Evolutionary conservation across 1,140 invertebrate species (phyloP).

Genomic region (Drosophila albomicans): DNA sequence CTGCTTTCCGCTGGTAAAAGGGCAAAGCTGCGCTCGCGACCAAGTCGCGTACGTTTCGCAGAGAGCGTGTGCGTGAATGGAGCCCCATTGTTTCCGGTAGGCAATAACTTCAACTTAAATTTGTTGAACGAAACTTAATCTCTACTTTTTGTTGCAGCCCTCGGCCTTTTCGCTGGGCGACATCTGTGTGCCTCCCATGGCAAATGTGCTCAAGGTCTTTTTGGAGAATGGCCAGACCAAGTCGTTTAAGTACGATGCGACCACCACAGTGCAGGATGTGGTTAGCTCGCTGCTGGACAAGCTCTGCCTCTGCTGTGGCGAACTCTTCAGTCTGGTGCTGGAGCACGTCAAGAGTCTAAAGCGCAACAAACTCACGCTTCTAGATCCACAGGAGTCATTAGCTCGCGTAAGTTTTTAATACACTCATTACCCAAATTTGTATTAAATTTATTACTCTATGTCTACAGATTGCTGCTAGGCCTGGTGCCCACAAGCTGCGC

Average conservation of each 20-base stretch:
- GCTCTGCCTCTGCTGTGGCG: slow-evolving; percentile 91
- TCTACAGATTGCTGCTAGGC: slow-evolving; percentile 92
- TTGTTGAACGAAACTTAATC: neutral
- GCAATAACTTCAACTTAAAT: slow-evolving; percentile 51
- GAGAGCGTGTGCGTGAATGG: slow-evolving; percentile 95
- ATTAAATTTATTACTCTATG: neutral
- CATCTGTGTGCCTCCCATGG: slow-evolving; percentile 94
- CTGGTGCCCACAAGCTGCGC: slow-evolving; percentile 94
- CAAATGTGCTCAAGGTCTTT: slow-evolving; percentile 96
- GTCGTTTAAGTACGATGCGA: slow-evolving; percentile 97
- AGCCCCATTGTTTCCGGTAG: slow-evolving; percentile 90
- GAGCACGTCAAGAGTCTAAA: slow-evolving; percentile 95
- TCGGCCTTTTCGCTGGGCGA: slow-evolving; percentile 91
- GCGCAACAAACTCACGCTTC: slow-evolving; percentile 92
- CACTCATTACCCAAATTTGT: neutral
- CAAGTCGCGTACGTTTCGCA: slow-evolving; percentile 94
- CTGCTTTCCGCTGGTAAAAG: slow-evolving; percentile 94
- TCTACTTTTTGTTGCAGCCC: slow-evolving; percentile 86
- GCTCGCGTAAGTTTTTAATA: slow-evolving; percentile 89
- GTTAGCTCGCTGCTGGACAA: slow-evolving; percentile 94
- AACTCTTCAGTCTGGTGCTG: slow-evolving; percentile 95
- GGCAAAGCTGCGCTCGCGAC: slow-evolving; percentile 91
- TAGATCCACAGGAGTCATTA: slow-evolving; percentile 93
- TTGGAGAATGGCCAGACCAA: slow-evolving; percentile 98
- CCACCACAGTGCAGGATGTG: slow-evolving; percentile 94